Percentiles rank a stretch among this genome's conserved stretches.
Conservation (phyloP, 2,888 invertebrate genomes). For the Acanthosepion lycidas region DNA sequence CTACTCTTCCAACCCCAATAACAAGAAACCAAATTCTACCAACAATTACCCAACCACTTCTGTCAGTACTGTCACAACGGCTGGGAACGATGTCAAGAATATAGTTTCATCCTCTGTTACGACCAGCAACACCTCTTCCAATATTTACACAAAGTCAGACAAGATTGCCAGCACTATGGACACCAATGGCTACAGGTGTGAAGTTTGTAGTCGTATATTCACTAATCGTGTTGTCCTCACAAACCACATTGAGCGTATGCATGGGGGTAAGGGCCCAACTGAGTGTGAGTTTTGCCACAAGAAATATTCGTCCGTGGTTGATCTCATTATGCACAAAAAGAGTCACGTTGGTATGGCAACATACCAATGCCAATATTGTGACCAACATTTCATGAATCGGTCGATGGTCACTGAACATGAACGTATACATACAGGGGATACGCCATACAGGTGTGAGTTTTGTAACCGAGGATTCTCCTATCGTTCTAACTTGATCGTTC, state of each 20-base stretch:
- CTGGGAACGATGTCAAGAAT: background rate
- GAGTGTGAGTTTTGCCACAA: slow-evolving; percentile 34
- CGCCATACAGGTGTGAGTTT: background rate
- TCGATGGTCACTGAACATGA: background rate
- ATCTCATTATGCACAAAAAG: background rate
- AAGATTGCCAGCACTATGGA: background rate
- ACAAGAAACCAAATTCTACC: background rate
- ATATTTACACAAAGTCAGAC: background rate
- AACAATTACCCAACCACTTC: background rate
- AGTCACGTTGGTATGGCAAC: background rate
- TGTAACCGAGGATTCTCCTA: slow-evolving; percentile 42
- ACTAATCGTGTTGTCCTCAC: background rate
- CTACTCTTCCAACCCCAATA: background rate
- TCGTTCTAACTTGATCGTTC: slow-evolving; percentile 17
- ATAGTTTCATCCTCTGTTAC: background rate
- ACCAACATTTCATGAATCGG: background rate
- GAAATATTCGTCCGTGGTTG: background rate
- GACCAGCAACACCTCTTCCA: background rate
- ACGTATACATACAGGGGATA: background rate
- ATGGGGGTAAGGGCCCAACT: background rate
- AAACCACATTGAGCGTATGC: slow-evolving; percentile 12
- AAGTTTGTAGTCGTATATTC: background rate
- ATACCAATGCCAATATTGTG: slow-evolving; percentile 3
- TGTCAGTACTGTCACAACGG: background rate
- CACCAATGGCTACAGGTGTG: background rate